A percentile compares a stretch with the other conserved stretches of the same genome.
phyloP scores from a whole-genome alignment of 64 coral and sea anemone species.

The Hydrozoanthus tunicans region DNA sequence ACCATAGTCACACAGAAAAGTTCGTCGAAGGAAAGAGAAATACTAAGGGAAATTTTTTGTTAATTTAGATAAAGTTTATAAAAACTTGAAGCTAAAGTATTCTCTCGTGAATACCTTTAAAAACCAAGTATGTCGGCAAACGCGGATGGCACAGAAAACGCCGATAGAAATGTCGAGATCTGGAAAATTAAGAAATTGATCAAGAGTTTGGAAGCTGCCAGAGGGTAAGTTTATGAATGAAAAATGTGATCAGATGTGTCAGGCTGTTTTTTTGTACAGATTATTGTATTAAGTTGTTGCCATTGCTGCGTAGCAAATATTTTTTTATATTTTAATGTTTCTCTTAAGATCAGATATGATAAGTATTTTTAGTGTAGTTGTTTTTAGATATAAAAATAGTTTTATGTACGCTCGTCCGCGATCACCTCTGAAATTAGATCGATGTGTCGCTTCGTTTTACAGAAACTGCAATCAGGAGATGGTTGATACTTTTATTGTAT shows the following conservation, averaged over 20 bases:
- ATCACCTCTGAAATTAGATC: no score
- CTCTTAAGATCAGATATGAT: no score
- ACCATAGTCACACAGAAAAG: constrained; percentile 18
- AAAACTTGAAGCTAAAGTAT: neutral
- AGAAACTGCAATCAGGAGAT: no score
- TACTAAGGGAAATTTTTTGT: neutral
- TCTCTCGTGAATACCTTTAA: neutral
- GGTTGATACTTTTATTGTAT: no score
- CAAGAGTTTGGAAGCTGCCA: constrained; percentile 98
- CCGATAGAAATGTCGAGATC: constrained; percentile 99
- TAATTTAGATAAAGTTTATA: no score
- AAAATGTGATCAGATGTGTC: neutral
- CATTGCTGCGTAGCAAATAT: no score
- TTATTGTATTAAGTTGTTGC: neutral
- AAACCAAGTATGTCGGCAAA: constrained; percentile 23
- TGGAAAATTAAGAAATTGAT: constrained; percentile 99
- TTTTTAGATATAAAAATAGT: no score
- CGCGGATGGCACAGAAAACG: constrained; percentile 82
- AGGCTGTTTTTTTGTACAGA: neutral
- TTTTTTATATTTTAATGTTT: no score
- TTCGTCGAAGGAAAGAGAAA: neutral
- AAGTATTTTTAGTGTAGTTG: no score
- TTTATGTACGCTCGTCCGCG: no score
- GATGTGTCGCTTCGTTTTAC: no score
- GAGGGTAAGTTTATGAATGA: constrained; percentile 71